These are phyloP conservation scores for Montipora cactus DNA, from an alignment of 64 coral and sea anemone genomes.

Conservation along the genomic window DNA sequence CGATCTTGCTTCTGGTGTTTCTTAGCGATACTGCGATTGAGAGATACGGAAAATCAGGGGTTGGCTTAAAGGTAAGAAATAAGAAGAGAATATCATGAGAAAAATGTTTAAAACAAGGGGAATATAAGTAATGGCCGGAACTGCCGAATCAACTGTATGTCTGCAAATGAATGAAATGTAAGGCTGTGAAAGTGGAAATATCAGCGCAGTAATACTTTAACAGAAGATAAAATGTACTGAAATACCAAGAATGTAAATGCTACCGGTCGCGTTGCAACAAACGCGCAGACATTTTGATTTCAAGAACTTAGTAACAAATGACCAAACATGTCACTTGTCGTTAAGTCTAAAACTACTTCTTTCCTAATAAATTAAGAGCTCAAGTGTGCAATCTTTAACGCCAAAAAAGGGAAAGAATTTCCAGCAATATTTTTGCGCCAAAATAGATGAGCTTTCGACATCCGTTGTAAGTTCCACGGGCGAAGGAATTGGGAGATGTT, in stretches of 20 bases:
- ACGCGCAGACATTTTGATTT: neutral
- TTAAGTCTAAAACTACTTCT: neutral
- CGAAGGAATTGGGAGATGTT: neutral
- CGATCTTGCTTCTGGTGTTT: too few species aligned
- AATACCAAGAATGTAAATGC: neutral
- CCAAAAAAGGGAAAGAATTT: neutral
- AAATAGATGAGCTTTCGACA: neutral
- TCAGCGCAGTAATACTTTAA: neutral
- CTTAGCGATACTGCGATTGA: too few species aligned
- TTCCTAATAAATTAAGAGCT: neutral
- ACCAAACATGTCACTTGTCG: neutral
- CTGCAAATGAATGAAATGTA: neutral
- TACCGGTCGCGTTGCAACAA: neutral
- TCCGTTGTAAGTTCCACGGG: too few species aligned
- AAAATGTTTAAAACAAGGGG: neutral
- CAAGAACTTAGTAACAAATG: neutral
- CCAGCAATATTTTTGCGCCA: neutral
- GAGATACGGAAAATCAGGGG: neutral
- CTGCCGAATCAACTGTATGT: neutral
- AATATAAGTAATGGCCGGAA: conserved; percentile 4
- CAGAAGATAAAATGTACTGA: neutral
- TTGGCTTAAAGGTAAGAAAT: neutral
- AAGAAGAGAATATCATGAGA: neutral
- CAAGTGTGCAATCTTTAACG: neutral
- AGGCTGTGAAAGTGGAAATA: neutral